Base-by-base conservation (phyloP, 2,888 invertebrate species). In the Andrena fulva region DNA sequence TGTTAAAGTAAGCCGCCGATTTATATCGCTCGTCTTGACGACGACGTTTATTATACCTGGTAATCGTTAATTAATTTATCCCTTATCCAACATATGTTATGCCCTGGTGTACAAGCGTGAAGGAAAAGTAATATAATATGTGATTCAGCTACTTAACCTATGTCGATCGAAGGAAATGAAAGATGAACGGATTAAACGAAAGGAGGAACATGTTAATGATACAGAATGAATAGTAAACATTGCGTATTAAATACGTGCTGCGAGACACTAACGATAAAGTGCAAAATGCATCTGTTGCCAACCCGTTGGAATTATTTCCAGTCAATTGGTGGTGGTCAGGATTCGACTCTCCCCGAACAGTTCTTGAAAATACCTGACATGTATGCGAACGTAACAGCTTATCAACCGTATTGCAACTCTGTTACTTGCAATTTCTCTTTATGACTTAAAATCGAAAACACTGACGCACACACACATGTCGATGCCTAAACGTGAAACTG, bases 141-240 rank as follows among this genome's bases (percentile, higher is more conserved):
- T n/a, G 33, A 67, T 68, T 54, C 74, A 60, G 35, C 56, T 67
- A 64, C 66, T 79, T 84, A 84, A 84, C 82, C 84, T 84, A 78
- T 33, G 8, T 12, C 29, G 20, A 52, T 31, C 29, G 12, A 24
- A 64, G 56, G 24, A 29, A 62, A 54, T 12, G 24, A 29, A 27
- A 60, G 62, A 54, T 16, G 24, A 74, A 54, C 60, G 20, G 12
- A 54, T 56, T 27, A 5, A 16, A 52, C n/a, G 56, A 48, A 5
- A 52, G 27, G 1, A 35, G 4, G 24, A 27, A 16, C 10, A n/a
- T 67, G 31, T 59, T 16, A 7, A 50, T 27, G 59, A 66, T 60
- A 54, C 42, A 8, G 8, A 63, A 54, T 33, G n/a, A 64, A 4
- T 8, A 67, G 16, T 68, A 70, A 66, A 62, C 60, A 42, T 29